Evolutionary conservation across 2,888 invertebrate genomes (phyloP), one percentile per base, ranked within the genome.

Genomic region (Pachycephus smyrnensis): DNA sequence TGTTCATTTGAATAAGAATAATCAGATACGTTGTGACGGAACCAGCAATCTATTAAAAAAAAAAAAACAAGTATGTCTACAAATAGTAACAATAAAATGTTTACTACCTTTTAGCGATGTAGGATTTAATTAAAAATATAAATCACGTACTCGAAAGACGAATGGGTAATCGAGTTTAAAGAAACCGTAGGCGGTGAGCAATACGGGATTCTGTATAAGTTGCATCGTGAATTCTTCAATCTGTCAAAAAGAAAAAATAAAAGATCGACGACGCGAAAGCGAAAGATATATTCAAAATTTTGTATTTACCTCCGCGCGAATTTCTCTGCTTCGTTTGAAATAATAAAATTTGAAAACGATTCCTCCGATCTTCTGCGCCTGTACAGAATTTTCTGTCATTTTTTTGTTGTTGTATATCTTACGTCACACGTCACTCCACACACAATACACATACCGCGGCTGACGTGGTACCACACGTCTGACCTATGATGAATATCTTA

Each of bases 11-110:
- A 31, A 77, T 77, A 32, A 77, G 37, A 23, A 77, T 75, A 74
- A 77, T 55, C 77, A 77, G 35, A 69, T 77, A 77, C 3, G 77
- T 77, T 32, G 71, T 75, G 68, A 77, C 69, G 33, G 75, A 75
- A 55, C 40, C 75, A 12, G 74, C 35, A 33, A 75, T 69, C 77
- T 77, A 69, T 12, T 33, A 69, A 37, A 30, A 31, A 12, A 69
- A 31, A 40, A n/a, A n/a, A n/a, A n/a, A n/a, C n/a, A n/a, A n/a
- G n/a, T n/a, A 15, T 23, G 23, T 33, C 33, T 33, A 23, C 23
- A 6, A 55, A 23, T 55, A 23, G 6, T 55, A 55, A 55, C 0
- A 55, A 23, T 23, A 55, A 23, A 55, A 55, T 23, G 9, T 55
- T 55, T 9, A 40, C 40, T 15, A 1, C 15, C 23, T 55, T 55